phyloP scores from a whole-genome alignment of 2,113 vertebrate species.

The Otocyon megalotis region DNA sequence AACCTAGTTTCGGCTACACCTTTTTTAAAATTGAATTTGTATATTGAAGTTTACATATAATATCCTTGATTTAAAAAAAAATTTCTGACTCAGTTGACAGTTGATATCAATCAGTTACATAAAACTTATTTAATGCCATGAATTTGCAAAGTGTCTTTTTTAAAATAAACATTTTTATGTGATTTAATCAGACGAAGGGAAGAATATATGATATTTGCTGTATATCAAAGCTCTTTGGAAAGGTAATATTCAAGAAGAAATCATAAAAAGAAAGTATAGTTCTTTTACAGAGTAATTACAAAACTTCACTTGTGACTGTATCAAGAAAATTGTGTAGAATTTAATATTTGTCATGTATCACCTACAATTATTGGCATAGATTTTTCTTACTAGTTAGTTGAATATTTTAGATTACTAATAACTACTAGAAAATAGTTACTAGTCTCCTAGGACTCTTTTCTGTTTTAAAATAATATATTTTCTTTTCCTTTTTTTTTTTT shows the following conservation, averaged over 20 bases:
- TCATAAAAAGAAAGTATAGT: background rate
- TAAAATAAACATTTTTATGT: background rate
- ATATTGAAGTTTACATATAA: background rate
- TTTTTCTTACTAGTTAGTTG: slow-evolving; percentile 35
- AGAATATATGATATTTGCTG: background rate
- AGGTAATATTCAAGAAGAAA: slow-evolving; percentile 11
- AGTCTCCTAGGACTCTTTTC: background rate
- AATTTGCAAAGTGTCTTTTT: background rate
- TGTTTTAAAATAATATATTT: background rate
- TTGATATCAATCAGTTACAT: background rate
- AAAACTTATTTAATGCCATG: background rate
- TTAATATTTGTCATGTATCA: background rate
- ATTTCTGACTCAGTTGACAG: background rate
- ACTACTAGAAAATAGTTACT: slow-evolving; percentile 37
- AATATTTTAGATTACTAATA: slow-evolving; percentile 36
- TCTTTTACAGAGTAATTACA: background rate
- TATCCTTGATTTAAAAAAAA: slow-evolving; percentile 5
- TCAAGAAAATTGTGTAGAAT: background rate
- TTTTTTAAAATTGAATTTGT: background rate
- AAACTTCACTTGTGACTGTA: slow-evolving; percentile 8
- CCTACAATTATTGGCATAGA: background rate
- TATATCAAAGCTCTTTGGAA: background rate
- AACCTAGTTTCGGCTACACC: background rate
- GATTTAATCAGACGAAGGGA: slow-evolving; percentile 2
- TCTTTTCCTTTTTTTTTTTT: background rate